Evolutionary conservation across 1,140 invertebrate genomes (phyloP).

Genomic region (Ectropis grisescens): DNA sequence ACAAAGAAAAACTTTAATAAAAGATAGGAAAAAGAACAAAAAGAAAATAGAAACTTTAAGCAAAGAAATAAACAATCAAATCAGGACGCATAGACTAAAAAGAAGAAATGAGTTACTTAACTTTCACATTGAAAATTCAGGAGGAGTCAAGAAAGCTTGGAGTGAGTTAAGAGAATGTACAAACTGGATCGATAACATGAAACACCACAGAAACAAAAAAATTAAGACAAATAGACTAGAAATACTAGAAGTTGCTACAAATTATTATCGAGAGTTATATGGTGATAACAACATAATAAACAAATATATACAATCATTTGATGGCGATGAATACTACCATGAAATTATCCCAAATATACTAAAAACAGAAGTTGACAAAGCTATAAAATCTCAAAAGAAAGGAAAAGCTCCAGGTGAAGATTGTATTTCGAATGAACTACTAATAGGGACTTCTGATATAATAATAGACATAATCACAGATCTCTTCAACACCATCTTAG

Average conservation of each 20-base stretch:
- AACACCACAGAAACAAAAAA: conserved; percentile 3
- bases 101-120: too few species aligned
- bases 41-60: too few species aligned
- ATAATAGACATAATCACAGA: conserved; percentile 7
- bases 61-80: conserved; percentile 14
- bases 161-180: conserved; percentile 2
- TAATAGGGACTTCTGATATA: too few species aligned
- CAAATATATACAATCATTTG: too few species aligned
- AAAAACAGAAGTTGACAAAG: conserved; percentile 16
- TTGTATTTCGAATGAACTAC: too few species aligned
- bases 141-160: conserved; percentile 7
- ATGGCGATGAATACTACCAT: too few species aligned
- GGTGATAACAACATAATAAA: neutral
- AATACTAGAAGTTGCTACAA: conserved; percentile 6
- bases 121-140: conserved; percentile 6
- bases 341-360: conserved; percentile 13
- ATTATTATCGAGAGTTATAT: conserved; percentile 6
- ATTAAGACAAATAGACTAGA: conserved; percentile 4
- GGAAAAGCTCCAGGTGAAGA: conserved; percentile 21
- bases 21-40: too few species aligned
- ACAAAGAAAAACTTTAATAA: too few species aligned
- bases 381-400: conserved; percentile 18
- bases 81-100: too few species aligned
- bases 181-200: conserved; percentile 5
- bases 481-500: too few species aligned